A percentile compares a stretch with the other conserved stretches of the same genome.
phyloP scores from a whole-genome alignment of 2,113 vertebrate genomes.

The Ageneiosus marmoratus region DNA sequence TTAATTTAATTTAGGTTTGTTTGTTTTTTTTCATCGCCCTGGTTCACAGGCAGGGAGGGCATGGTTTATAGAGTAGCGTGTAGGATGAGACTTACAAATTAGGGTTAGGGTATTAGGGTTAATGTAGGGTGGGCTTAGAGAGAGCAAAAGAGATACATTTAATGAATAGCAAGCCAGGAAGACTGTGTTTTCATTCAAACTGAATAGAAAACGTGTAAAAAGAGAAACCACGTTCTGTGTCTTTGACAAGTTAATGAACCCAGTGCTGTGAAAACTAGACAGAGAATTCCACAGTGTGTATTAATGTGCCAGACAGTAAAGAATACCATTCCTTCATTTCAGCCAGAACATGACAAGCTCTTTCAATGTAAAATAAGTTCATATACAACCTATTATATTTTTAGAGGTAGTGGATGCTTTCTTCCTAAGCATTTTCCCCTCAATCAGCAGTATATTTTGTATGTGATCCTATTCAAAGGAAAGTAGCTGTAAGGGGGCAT shows the following conservation, averaged over 20 bases:
- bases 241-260: constrained; percentile 27
- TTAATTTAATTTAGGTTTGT: not conserved
- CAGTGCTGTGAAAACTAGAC: not conserved
- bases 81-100: constrained; percentile 14
- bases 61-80: not conserved
- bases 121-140: not conserved
- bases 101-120: too few relatives aligned
- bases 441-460: not conserved
- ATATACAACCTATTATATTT: not conserved
- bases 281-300: not conserved
- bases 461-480: not conserved
- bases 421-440: too few relatives aligned
- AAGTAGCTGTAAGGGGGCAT: not conserved
- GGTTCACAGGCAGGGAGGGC: not conserved
- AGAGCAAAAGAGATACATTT: not conserved
- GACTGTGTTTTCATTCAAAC: not conserved
- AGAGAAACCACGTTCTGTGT: constrained; percentile 4
- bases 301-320: not conserved
- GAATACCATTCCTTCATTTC: not conserved
- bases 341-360: not conserved
- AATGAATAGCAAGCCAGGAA: constrained; percentile 8
- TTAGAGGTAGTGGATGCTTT: not conserved
- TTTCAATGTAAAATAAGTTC: not conserved
- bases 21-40: not conserved
- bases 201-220: constrained; percentile 11